Conservation (phyloP, 2,888 invertebrate genomes). For the Eustalomyia histrio region DNA sequence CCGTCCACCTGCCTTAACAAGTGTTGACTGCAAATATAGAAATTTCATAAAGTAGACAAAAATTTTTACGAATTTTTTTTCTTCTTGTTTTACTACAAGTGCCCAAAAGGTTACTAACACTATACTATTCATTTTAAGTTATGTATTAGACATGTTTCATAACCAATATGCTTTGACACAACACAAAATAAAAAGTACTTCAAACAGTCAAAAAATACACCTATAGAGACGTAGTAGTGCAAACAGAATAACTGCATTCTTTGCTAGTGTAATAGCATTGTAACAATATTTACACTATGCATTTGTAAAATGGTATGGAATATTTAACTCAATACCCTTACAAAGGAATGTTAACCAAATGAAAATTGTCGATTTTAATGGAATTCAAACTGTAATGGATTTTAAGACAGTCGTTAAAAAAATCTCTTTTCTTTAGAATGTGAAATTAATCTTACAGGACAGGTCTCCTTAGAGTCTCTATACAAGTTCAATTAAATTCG, state of each 20-base stretch:
- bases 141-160: constrained; percentile 56
- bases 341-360: background rate
- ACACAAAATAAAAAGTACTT: background rate
- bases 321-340: constrained; percentile 14
- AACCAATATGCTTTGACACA: constrained; percentile 49
- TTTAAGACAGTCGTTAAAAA: too few species aligned
- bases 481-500: too few species aligned
- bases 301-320: constrained; percentile 25
- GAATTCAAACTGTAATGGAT: too few species aligned
- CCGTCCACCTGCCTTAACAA: background rate
- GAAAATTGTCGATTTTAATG: too few species aligned
- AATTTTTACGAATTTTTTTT: constrained; percentile 7
- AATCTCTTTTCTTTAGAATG: too few species aligned
- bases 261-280: background rate
- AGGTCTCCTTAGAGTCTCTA: too few species aligned
- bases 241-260: background rate
- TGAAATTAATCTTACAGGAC: too few species aligned
- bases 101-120: constrained; percentile 42
- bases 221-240: background rate
- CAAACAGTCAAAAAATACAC: background rate
- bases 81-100: background rate
- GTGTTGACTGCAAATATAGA: background rate
- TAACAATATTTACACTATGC: background rate
- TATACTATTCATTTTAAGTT: constrained; percentile 1
- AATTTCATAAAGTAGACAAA: constrained; percentile 20